Conservation (phyloP, 2,888 invertebrate genomes). For the Eristalinus aeneus region DNA sequence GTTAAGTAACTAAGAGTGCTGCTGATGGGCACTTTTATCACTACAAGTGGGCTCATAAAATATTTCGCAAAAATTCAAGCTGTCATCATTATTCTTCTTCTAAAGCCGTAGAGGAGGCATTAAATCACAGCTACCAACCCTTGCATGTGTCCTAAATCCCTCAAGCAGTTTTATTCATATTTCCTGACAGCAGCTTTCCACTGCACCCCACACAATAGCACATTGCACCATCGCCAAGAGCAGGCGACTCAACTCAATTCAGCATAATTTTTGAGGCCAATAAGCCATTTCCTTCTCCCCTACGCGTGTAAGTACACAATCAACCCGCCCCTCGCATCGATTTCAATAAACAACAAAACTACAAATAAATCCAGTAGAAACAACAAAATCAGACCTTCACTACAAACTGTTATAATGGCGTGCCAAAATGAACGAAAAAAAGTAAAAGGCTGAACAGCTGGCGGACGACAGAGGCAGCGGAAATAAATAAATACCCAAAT, state of each 20-base stretch:
- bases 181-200: not conserved
- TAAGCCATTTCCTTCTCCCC: conserved; percentile 4
- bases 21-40: not conserved
- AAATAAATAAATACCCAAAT: conserved; percentile 47
- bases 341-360: conserved; percentile 34
- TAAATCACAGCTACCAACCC: conserved; percentile 5
- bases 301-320: not conserved
- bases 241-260: conserved; percentile 2
- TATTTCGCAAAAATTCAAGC: not conserved
- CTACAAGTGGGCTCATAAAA: not conserved
- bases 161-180: conserved; percentile 7
- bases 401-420: conserved; percentile 49
- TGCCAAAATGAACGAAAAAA: conserved; percentile 38
- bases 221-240: not conserved
- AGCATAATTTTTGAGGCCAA: conserved; percentile 25
- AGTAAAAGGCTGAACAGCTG: not conserved
- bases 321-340: not conserved
- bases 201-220: not conserved
- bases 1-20: not conserved
- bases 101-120: not conserved
- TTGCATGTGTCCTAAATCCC: conserved; percentile 22
- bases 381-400: conserved; percentile 8
- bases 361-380: conserved; percentile 36
- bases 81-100: not conserved
- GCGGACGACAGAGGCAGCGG: not conserved